A percentile compares a stretch with the other conserved stretches of the same genome.
Conservation (phyloP, 2,113 vertebrate genomes). For the Notechis scutatus region DNA sequence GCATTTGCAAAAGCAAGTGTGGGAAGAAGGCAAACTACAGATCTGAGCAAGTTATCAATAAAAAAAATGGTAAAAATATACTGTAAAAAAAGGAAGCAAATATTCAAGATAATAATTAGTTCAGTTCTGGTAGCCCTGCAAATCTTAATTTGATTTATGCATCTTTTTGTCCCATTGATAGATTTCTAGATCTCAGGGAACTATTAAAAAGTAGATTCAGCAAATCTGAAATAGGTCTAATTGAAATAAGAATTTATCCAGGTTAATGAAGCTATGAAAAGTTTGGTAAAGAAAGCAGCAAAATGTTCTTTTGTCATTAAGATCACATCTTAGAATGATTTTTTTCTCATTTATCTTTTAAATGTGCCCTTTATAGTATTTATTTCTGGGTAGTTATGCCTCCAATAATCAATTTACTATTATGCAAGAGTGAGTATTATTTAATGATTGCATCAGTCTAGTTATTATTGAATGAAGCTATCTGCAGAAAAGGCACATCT, state of each 20-base stretch:
- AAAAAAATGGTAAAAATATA: background rate
- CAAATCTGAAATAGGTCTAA: background rate
- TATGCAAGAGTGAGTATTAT: background rate
- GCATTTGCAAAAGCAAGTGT: background rate
- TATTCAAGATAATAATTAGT: background rate
- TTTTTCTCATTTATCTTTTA: background rate
- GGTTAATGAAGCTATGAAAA: constrained; percentile 28
- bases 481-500: background rate
- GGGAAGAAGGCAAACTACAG: background rate
- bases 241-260: background rate
- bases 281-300: background rate
- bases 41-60: background rate
- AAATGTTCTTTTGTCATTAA: background rate
- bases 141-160: background rate
- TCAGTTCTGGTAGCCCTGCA: background rate
- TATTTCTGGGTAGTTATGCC: background rate
- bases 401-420: background rate
- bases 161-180: background rate
- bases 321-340: background rate
- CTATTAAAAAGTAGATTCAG: background rate
- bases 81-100: background rate
- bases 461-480: background rate
- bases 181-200: background rate
- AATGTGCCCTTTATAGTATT: background rate
- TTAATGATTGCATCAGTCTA: background rate